A percentile compares a stretch with the other conserved stretches of the same genome.
phyloP scores from a whole-genome alignment of 2,888 invertebrate species.

The Celastrina argiolus region DNA sequence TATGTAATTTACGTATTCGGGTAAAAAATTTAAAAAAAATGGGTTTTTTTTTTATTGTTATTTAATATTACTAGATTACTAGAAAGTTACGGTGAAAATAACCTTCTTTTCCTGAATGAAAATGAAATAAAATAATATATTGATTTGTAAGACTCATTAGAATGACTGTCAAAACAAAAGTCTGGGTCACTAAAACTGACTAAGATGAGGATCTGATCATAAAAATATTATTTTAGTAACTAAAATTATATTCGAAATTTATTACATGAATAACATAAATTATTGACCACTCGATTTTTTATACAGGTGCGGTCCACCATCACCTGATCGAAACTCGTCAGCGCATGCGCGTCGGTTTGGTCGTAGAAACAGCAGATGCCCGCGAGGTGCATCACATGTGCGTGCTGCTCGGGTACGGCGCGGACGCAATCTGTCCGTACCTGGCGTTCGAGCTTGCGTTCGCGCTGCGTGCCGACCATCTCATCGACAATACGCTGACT shows the following conservation, averaged over 20 bases:
- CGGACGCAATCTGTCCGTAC: conserved; percentile 98
- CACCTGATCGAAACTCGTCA: conserved; percentile 95
- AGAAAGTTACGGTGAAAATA: background rate
- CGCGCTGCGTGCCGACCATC: conserved; percentile 89
- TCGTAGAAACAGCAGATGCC: conserved; percentile 97
- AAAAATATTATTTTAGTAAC: too few relatives aligned
- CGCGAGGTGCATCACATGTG: conserved; percentile 98
- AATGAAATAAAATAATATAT: too few relatives aligned
- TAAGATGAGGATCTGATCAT: too few relatives aligned
- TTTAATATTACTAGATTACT: background rate
- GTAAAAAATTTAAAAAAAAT: too few relatives aligned
- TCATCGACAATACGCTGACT: conserved; percentile 85
- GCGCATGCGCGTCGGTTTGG: conserved; percentile 96
- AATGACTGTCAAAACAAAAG: too few relatives aligned
- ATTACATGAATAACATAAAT: too few relatives aligned
- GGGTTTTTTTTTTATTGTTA: too few relatives aligned
- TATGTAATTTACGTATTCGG: too few relatives aligned
- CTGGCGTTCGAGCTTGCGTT: conserved; percentile 95
- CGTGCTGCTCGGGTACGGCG: conserved; percentile 94
- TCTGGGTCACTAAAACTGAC: too few relatives aligned
- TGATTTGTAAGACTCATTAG: too few relatives aligned
- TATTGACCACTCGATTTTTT: conserved; percentile 1
- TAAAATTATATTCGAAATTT: too few relatives aligned
- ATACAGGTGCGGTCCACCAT: conserved; percentile 92
- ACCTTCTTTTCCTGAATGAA: too few relatives aligned